Evolutionary conservation across 2,797 vertebrate genomes (phyloP).

Genomic region (Lithobates sylvaticus): DNA sequence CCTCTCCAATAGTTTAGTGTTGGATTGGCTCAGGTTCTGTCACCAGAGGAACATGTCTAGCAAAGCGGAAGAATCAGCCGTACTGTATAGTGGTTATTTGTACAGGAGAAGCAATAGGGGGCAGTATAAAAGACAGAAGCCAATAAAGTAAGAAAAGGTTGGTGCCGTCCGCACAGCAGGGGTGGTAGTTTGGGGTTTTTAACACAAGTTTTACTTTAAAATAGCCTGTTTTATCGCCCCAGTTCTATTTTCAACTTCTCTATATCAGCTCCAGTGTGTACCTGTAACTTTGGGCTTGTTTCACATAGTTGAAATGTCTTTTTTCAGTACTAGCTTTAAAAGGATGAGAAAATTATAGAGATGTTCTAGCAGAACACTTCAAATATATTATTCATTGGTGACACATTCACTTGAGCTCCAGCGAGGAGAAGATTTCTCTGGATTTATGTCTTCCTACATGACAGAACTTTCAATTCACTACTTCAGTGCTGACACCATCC

Average conservation of each 20-base stretch:
- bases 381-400: constrained; percentile 11
- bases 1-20: too few relatives aligned
- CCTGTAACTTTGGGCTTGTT: neutral
- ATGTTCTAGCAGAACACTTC: neutral
- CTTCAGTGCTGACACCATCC: neutral
- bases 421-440: neutral
- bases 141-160: neutral
- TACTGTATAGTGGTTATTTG: too few relatives aligned
- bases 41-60: too few relatives aligned
- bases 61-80: too few relatives aligned
- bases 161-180: too few relatives aligned
- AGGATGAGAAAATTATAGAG: neutral
- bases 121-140: too few relatives aligned
- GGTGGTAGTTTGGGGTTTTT: neutral
- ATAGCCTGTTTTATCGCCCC: neutral
- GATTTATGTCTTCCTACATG: neutral
- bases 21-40: too few relatives aligned
- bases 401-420: neutral
- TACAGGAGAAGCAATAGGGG: too few relatives aligned
- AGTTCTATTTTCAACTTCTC: neutral
- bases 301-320: neutral
- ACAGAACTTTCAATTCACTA: neutral
- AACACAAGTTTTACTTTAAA: neutral
- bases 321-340: neutral
- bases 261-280: neutral